phyloP scores from a whole-genome alignment of 2,888 invertebrate genomes.

The Chydorus sphaericus region DNA sequence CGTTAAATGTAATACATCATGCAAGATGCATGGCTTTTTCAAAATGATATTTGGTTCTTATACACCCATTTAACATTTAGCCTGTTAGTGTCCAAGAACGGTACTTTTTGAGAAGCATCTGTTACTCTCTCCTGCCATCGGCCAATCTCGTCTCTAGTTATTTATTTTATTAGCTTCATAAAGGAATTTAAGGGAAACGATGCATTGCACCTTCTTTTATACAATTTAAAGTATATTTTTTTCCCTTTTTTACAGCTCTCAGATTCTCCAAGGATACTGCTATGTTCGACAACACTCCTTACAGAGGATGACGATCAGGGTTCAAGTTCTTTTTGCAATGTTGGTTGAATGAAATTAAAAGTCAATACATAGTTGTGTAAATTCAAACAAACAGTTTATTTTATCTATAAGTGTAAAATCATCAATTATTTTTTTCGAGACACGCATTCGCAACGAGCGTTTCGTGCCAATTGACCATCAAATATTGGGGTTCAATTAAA shows the following conservation, averaged over 20 bases:
- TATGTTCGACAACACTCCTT: constrained; percentile 45
- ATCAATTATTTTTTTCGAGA: too few species aligned
- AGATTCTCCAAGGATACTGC: constrained; percentile 43
- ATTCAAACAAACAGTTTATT: constrained; percentile 3
- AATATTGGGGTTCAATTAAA: neutral
- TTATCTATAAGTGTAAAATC: neutral
- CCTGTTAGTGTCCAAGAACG: too few species aligned
- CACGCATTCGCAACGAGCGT: neutral
- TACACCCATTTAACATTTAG: too few species aligned
- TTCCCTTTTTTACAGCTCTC: constrained; percentile 33
- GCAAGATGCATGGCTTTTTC: too few species aligned
- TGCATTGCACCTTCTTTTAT: constrained; percentile 6
- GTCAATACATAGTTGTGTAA: neutral
- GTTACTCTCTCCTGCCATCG: too few species aligned
- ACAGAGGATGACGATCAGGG: neutral
- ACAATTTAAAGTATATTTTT: neutral
- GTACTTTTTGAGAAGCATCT: too few species aligned
- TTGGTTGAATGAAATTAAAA: too few species aligned
- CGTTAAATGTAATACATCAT: too few species aligned
- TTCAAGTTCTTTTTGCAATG: neutral
- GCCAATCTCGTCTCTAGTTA: too few species aligned
- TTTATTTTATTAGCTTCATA: too few species aligned
- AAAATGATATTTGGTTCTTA: too few species aligned
- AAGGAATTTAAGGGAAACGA: too few species aligned
- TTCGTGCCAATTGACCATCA: neutral